A percentile compares a stretch with the other conserved stretches of the same genome.
phyloP scores from a whole-genome alignment of 2,113 vertebrate species.

The Falco punctatus region DNA sequence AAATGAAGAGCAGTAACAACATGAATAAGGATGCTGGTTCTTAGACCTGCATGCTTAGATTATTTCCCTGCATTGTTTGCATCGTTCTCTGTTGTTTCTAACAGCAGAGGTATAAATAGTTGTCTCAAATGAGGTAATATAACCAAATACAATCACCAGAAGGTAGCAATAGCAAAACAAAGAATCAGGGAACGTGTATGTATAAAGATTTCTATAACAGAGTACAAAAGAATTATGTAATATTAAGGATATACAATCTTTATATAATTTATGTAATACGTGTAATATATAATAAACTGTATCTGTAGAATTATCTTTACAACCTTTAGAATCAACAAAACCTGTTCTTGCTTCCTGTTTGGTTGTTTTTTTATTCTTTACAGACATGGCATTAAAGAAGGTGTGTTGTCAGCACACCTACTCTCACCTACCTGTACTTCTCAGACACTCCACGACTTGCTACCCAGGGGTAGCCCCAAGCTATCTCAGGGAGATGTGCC shows the following conservation, averaged over 20 bases:
- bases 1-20: not conserved
- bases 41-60: not conserved
- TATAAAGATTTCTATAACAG: not conserved
- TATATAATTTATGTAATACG: not conserved
- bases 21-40: not conserved
- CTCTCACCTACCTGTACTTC: not conserved
- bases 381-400: not conserved
- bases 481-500: not conserved
- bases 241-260: not conserved
- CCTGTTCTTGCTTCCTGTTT: not conserved
- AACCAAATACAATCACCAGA: not conserved
- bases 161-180: not conserved
- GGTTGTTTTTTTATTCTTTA: not conserved
- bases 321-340: not conserved
- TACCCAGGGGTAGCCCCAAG: not conserved
- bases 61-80: not conserved
- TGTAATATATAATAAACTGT: not conserved
- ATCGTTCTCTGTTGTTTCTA: not conserved
- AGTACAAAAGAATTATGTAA: not conserved
- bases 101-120: not conserved
- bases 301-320: not conserved
- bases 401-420: accelerated
- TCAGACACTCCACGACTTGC: accelerated
- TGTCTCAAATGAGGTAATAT: not conserved
- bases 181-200: not conserved